Percentiles rank a stretch among this genome's conserved stretches.
Conservation (phyloP, 2,113 vertebrate species). For the Tachysurus fulvidraco region DNA sequence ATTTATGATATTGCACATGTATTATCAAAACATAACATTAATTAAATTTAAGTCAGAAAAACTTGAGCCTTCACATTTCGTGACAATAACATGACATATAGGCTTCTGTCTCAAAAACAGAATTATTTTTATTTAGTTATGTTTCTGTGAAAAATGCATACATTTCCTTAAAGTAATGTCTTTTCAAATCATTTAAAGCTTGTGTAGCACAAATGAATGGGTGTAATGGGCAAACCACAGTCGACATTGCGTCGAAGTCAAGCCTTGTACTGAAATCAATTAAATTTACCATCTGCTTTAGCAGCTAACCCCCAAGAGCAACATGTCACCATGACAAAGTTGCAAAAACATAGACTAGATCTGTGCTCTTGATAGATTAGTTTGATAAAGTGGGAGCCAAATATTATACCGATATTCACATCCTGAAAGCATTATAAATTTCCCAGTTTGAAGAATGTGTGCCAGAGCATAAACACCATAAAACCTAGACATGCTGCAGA, state of each 20-base stretch:
- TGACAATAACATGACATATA: background rate
- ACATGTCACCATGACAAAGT: conserved; percentile 33
- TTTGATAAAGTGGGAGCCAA: conserved; percentile 41
- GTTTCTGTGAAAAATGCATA: background rate
- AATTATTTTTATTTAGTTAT: background rate
- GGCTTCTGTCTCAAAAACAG: background rate
- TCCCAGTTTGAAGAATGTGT: conserved; percentile 50
- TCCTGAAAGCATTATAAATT: conserved; percentile 46
- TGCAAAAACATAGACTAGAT: conserved; percentile 28
- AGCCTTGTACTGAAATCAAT: background rate
- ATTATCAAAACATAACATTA: background rate
- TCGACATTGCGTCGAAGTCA: background rate
- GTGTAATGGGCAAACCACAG: background rate
- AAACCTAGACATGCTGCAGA: conserved; percentile 58
- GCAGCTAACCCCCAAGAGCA: conserved; percentile 10
- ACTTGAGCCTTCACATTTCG: background rate
- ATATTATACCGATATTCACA: conserved; percentile 47
- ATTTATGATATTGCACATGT: background rate
- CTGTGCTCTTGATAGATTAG: conserved; percentile 25
- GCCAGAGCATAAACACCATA: conserved; percentile 56
- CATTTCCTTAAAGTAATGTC: background rate
- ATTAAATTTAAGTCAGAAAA: background rate
- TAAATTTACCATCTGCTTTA: background rate
- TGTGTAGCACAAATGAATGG: background rate
- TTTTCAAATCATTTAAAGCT: background rate